Percentiles rank a stretch among this genome's conserved stretches.
phyloP scores from a whole-genome alignment of 2,888 invertebrate species.

The Megastigmus dorsalis region DNA sequence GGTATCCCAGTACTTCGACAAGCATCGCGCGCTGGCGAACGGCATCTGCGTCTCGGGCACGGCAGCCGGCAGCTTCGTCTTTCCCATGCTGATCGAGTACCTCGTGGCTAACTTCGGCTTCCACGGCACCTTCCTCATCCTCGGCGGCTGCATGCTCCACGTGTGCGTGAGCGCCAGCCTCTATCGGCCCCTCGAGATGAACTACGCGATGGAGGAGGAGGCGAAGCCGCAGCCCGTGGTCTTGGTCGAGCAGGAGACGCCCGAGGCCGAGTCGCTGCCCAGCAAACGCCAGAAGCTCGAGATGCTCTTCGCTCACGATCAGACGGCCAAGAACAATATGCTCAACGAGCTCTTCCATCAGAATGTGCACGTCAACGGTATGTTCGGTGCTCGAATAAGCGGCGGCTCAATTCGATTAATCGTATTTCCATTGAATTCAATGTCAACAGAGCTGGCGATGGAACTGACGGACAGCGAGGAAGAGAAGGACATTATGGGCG shows the following conservation, averaged over 20 bases:
- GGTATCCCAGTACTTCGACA: constrained; percentile 87
- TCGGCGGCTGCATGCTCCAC: constrained; percentile 85
- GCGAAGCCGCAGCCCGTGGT: background rate
- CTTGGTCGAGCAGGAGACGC: constrained; percentile 66
- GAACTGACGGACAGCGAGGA: constrained; percentile 76
- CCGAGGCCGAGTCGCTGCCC: constrained; percentile 59
- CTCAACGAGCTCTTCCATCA: constrained; percentile 73
- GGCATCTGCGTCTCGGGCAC: constrained; percentile 89
- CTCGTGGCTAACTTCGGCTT: constrained; percentile 83
- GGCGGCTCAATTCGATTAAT: background rate
- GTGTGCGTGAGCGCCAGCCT: constrained; percentile 84
- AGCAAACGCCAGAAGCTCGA: constrained; percentile 72
- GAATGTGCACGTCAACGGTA: constrained; percentile 55
- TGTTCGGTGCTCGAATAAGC: background rate
- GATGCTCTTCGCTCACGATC: constrained; percentile 69
- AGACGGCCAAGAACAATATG: constrained; percentile 69
- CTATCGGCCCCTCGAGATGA: constrained; percentile 78
- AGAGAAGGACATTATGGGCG: constrained; percentile 77
- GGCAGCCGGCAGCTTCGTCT: constrained; percentile 86
- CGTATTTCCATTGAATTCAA: background rate
- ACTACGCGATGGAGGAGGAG: constrained; percentile 53
- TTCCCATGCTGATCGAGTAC: constrained; percentile 84
- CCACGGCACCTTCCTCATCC: constrained; percentile 82
- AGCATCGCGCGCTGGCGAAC: constrained; percentile 85
- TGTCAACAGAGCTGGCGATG: constrained; percentile 61